Base-by-base conservation (phyloP, 2,797 vertebrate genomes). In the Coregonus suidteri region DNA sequence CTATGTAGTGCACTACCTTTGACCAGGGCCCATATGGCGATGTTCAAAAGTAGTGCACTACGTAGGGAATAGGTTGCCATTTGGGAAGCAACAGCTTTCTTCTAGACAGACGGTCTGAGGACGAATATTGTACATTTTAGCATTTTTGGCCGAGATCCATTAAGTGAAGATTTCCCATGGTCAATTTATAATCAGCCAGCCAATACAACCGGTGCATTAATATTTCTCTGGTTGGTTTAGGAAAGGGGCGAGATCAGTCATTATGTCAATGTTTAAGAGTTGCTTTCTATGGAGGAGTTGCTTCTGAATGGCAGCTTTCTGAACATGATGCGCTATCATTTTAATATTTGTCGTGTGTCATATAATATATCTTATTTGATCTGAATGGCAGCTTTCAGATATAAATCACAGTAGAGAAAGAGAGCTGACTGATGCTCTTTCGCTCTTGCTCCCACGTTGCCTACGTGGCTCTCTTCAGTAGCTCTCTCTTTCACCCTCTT, bases 111-210 rank as follows among this genome's bases (percentile, higher is more conserved):
- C 9, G 65, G 31, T 70, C 52, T 54, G 67, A 65, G 62, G 56
- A 77, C 20, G 67, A 74, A 25, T 59, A 59, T 14, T 75, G 70
- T 6, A 15, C 41, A 52, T 73, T 81, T 82, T 76, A 64, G 41
- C 14, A 47, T 82, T 79, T 79, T 18, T 85, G 74, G 20, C 75
- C 47, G 34, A 69, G 54, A 70, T 81, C 75, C 35, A 82, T 79
- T 82, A 72, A 20, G 65, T 37, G 78, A 77, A 72, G 56, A 78
- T 76, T 77, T 82, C 72, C 59, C 76, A 41, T 56, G 59, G 65
- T 78, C 71, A 62, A 82, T 86, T 75, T 83, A 81, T 77, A 80
- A 76, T 64, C 71, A 80, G 62, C 68, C 74, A 54, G 37, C 47
- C 72, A 67, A 73, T 34, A 16, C 59, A 70, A 51, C 20, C 30